A percentile compares a stretch with the other conserved stretches of the same genome.
Evolutionary conservation across 2,888 invertebrate species (phyloP).

Genomic region (Xanthia togata): DNA sequence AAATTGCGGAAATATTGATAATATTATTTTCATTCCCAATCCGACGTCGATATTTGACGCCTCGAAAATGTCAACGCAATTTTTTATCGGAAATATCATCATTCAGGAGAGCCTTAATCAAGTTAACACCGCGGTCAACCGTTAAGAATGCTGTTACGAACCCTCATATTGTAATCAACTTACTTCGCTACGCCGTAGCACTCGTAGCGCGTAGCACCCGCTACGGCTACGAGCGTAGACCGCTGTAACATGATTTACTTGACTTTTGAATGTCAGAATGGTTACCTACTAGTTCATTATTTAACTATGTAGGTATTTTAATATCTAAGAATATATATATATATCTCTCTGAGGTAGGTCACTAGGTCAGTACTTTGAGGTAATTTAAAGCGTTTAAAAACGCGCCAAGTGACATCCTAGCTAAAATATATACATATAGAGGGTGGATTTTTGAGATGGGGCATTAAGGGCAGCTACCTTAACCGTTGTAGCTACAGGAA

Average conservation of each 20-base stretch:
- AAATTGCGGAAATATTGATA: not conserved
- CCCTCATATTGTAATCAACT: conserved; percentile 16
- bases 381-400: not conserved
- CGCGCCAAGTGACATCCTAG: too few relatives aligned
- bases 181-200: conserved; percentile 27
- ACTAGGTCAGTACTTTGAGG: not conserved
- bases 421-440: too few relatives aligned
- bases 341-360: too few relatives aligned
- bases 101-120: not conserved
- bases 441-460: too few relatives aligned
- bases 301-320: too few relatives aligned
- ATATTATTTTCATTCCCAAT: not conserved
- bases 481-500: too few relatives aligned
- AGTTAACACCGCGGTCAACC: conserved; percentile 1
- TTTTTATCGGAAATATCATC: not conserved
- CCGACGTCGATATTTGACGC: not conserved
- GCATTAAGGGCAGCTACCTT: too few relatives aligned
- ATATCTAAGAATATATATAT: too few relatives aligned
- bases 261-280: too few relatives aligned
- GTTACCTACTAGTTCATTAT: too few relatives aligned
- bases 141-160: conserved; percentile 15
- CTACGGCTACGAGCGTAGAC: conserved; percentile 12
- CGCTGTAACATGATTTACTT: not conserved
- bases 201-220: conserved; percentile 32
- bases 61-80: not conserved